Conservation (phyloP, 1,140 invertebrate genomes). For the Chironomus tepperi region DNA sequence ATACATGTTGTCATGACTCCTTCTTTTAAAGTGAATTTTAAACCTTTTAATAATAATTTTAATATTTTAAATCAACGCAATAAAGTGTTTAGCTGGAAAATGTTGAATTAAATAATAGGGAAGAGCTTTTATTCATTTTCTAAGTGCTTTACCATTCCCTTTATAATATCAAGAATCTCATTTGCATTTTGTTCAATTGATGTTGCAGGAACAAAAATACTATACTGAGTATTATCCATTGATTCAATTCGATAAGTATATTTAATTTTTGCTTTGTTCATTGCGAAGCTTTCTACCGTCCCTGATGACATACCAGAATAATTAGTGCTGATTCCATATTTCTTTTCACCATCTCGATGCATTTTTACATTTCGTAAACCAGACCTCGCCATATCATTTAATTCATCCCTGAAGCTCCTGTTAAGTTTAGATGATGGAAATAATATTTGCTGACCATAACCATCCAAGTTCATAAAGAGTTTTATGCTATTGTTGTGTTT, state of each 20-base stretch:
- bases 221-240: background rate
- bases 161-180: background rate
- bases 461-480: background rate
- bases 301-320: background rate
- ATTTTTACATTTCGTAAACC: background rate
- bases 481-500: constrained; percentile 34
- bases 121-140: background rate
- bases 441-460: background rate
- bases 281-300: background rate
- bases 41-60: too few species aligned
- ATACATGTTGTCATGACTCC: too few species aligned
- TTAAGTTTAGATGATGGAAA: background rate
- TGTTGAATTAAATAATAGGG: too few species aligned
- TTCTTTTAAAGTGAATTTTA: too few species aligned
- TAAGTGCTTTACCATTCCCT: background rate
- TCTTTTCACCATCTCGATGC: background rate
- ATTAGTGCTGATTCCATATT: background rate
- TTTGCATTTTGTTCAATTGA: constrained; percentile 10
- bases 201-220: background rate
- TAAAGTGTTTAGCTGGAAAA: too few species aligned
- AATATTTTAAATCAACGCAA: too few species aligned
- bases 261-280: constrained; percentile 6
- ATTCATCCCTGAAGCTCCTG: background rate
- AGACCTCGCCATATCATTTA: background rate
- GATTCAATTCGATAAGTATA: constrained; percentile 2